Base-by-base conservation (phyloP, 1,140 invertebrate genomes). In the Drosophila tropicalis region DNA sequence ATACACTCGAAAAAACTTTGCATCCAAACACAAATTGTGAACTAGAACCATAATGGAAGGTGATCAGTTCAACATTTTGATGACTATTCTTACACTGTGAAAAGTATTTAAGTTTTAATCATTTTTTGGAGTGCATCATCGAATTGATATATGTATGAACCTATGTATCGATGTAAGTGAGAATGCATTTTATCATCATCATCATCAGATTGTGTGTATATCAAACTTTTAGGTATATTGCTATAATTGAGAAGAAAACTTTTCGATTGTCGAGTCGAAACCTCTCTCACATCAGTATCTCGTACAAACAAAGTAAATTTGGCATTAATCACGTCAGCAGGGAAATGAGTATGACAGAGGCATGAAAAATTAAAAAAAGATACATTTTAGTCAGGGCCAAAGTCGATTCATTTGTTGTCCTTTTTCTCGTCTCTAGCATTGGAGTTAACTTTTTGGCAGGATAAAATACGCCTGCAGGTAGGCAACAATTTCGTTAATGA, bases 401-500 rank as follows among this genome's bases (percentile, higher is more conserved):
- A 15, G 44, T 47, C 44, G 19, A 10, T 51, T 51, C 17, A 19
- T 51, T 51, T 51, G 17, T 29, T 29, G 17, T 6, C 44, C 15
- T 17, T 47, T 47, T 47, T 6, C 15, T 17, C 17, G 6, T 17
- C 12, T 51, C 3, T 15, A 19, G 17, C 17, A 22, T 56, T 32
- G 54, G 12, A 25, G 12, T 25, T 56, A 56, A 56, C 54, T 56
- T 56, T 56, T 56, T n/a, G 56, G 9, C 7, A 32, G 56, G 17
- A 25, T 25, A 69, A 66, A 72, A 41, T 57, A 22, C 17, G 70
- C 75, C 72, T 63, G 29, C 47, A 74, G 75, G 62, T 70, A 32
- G 75, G 36, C 71, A 77, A 62, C 51, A 73, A 32, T 60, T 63
- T 58, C 22, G 72, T 70, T 70, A 77, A 77, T 74, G 67, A 77